Evolutionary conservation across 2,797 vertebrate species (phyloP).

Genomic region (Balearica regulorum): DNA sequence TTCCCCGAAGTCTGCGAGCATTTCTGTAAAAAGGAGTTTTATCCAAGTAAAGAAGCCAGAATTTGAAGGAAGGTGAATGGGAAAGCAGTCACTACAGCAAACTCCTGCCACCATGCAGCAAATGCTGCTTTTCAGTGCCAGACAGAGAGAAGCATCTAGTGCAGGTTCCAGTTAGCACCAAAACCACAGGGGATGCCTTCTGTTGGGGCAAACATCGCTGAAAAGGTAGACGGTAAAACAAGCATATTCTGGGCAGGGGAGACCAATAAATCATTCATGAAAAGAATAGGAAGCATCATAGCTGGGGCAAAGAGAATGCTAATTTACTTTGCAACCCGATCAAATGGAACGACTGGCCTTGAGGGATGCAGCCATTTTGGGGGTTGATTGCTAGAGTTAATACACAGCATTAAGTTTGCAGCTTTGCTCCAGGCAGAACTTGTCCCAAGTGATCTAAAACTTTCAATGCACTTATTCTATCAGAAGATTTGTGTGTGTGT

Average conservation of each 20-base stretch:
- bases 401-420: slow-evolving; percentile 72
- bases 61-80: neutral
- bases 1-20: neutral
- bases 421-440: slow-evolving; percentile 68
- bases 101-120: neutral
- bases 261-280: slow-evolving; percentile 67
- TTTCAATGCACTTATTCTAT: slow-evolving; percentile 69
- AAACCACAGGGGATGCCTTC: neutral
- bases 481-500: slow-evolving; percentile 61
- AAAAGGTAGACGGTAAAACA: slow-evolving; percentile 45
- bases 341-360: slow-evolving; percentile 64
- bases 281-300: slow-evolving; percentile 54
- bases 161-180: neutral
- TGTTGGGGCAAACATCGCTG: slow-evolving; percentile 31
- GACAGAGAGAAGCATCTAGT: neutral
- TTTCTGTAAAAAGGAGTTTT: neutral
- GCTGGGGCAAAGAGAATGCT: slow-evolving; percentile 59
- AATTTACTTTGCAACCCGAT: slow-evolving; percentile 64
- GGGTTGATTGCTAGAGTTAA: slow-evolving; percentile 65
- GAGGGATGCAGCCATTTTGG: slow-evolving; percentile 63
- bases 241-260: slow-evolving; percentile 25
- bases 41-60: neutral
- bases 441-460: slow-evolving; percentile 68
- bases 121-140: neutral
- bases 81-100: neutral